Evolutionary conservation across 2,797 vertebrate genomes (phyloP), one percentile per base, ranked within the genome.

Genomic region (Chaetophractus vellerosus): DNA sequence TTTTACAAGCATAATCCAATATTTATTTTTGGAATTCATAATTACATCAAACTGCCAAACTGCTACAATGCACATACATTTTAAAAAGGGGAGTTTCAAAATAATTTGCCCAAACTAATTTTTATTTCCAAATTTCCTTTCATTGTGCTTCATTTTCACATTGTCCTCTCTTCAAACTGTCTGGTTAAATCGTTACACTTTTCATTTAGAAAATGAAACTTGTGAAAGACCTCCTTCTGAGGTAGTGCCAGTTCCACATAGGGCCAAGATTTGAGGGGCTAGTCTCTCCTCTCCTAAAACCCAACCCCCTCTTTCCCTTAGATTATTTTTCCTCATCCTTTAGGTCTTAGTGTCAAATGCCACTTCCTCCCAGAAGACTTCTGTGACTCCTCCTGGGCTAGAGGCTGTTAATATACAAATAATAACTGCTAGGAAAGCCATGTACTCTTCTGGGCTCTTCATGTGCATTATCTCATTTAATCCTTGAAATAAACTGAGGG

Each of bases 61-160:
- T n/a, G n/a, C n/a, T n/a, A n/a, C n/a, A n/a, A n/a, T n/a, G n/a
- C n/a, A n/a, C 14, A 28, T 45, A 63, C 31, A 31, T 64, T 76
- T 83, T 50, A n/a, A 71, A 36, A 80, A 89, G 41, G 21, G 12
- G 72, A 74, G 74, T 41, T 41, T 66, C 26, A 19, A 88, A 90
- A 52, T 61, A 59, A 84, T 74, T 84, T 74, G 9, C 57, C 68
- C 57, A 83, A 83, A 78, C 63, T 23, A 64, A 90, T 64, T 91
- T 82, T 82, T 71, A 38, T 64, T 91, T 36, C 52, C 41, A 64
- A 72, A 72, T 91, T 45, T 91, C 33, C 26, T 64, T 88, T 83
- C 55, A 48, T 33, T 83, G 64, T 72, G 64, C 78, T 88, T 28
- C 38, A 72, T 83, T 87, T 95, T 81, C 55, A 91, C n/a, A 72